Evolutionary conservation across 2,113 vertebrate genomes (phyloP), one percentile per base, ranked within the genome.

Genomic region (Oriolus oriolus): DNA sequence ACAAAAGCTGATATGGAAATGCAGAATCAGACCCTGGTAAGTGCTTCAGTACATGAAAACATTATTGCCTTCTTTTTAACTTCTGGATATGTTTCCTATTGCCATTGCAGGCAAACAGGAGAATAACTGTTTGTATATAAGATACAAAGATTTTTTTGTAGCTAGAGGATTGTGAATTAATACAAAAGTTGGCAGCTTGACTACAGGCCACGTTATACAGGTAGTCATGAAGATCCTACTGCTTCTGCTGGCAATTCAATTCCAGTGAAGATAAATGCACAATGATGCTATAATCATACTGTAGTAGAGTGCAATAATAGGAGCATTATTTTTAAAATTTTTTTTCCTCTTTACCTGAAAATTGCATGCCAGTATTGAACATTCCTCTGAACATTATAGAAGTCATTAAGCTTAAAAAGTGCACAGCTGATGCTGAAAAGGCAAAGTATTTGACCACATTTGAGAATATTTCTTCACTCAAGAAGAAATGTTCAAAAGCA

Each of bases 1-100:
- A 97, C 96, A 93, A 98, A 98, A 97, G 97, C 94, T 15, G 98
- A 98, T 93, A 83, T 96, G 97, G 98, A 98, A 98, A 98, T 98
- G 83, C 98, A 97, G 60, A 96, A 97, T 42, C 98, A 98, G 90
- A 96, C 97, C 22, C 95, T 98, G 95, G 99, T 99, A 98, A 99
- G 99, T 98, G 89, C 88, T 75, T 63, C 81, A 31, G 79, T 80
- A 78, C 60, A 17, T 54, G 69, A 77, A 87, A 93, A 89, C 61
- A 74, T 83, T 81, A 76, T 95, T 95, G 66, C 45, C 26, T 89
- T 93, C 53, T 86, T 81, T 82, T 92, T 87, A 84, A 81, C 54
- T 95, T 83, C 52, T 53, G 44, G 42, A 68, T 70, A 61, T 78
- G 49, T 87, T 92, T 88, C 71, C 53, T 87, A 75, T 50, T 94